Conservation (phyloP, 2,113 vertebrate genomes). For the Cariama cristata region DNA sequence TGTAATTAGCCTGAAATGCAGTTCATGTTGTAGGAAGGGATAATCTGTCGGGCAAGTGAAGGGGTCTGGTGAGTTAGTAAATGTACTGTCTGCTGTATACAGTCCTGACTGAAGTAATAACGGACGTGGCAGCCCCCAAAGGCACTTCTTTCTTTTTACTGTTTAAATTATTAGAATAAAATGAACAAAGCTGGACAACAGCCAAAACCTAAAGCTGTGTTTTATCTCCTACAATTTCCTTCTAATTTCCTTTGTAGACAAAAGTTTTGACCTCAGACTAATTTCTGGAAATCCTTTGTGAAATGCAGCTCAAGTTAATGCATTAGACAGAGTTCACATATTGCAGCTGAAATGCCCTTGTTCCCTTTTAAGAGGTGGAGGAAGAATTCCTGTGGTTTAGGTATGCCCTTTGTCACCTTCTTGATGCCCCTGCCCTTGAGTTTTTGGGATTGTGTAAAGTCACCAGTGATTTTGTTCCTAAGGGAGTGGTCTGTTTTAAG, state of each 20-base stretch:
- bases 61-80: neutral
- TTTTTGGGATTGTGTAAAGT: neutral
- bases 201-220: constrained; percentile 74
- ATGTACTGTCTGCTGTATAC: neutral
- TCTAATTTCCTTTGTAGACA: constrained; percentile 77
- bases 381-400: neutral
- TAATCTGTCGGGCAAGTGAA: neutral
- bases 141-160: neutral
- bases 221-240: constrained; percentile 81
- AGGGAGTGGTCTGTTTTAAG: neutral
- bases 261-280: constrained; percentile 72
- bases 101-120: neutral
- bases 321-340: neutral
- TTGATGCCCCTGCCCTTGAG: neutral
- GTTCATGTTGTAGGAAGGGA: neutral
- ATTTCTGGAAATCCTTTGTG: constrained; percentile 52
- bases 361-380: neutral
- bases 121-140: neutral
- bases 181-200: constrained; percentile 67
- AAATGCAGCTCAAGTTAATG: neutral
- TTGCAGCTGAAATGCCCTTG: neutral
- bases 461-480: neutral
- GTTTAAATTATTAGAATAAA: constrained; percentile 52
- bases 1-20: neutral
- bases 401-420: neutral